Base-by-base conservation (phyloP, 2,113 vertebrate genomes). In the Heliornis fulica region DNA sequence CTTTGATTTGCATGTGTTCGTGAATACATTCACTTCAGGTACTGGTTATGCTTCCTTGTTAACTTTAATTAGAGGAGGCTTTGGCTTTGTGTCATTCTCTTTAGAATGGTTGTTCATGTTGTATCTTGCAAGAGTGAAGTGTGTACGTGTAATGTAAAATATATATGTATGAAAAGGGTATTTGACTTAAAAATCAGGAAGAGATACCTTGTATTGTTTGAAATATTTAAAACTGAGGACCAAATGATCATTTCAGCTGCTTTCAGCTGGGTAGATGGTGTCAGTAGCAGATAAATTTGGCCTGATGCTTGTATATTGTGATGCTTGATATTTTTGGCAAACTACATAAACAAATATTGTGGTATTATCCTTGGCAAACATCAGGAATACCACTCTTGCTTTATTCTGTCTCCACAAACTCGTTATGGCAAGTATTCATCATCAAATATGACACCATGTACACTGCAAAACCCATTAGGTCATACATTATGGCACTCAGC, bases 281-380 rank as follows among this genome's bases (percentile, higher is more conserved):
- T 68, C 71, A 68, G 26, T 59, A 66, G 74, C 10, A 53, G 41
- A 82, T 9, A 70, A 70, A 93, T 78, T 72, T 84, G 64, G 70
- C 19, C 15, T 87, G 63, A 59, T 53, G 76, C 51, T 64, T 89
- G 4, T 36, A 74, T 80, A 88, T 90, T 90, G 68, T 95, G 85
- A 93, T 90, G 83, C 15, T 40, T 48, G 40, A 45, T 84, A 81
- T 68, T 92, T 92, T 75, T 90, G n/a, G 68, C 79, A 66, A 83
- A 86, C 13, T 71, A 68, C 54, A 51, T 56, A 75, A 90, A 85
- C 59, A 95, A 91, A 93, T 78, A 93, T 19, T 79, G 71, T 51
- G 78, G 34, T 81, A 34, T 95, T 93, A 83, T 94, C 86, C 71
- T 95, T 88, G 89, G 80, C 78, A 95, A 88, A 74, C 29, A 85